phyloP scores from a whole-genome alignment of 2,797 vertebrate species.

The Amazonetta brasiliensis region DNA sequence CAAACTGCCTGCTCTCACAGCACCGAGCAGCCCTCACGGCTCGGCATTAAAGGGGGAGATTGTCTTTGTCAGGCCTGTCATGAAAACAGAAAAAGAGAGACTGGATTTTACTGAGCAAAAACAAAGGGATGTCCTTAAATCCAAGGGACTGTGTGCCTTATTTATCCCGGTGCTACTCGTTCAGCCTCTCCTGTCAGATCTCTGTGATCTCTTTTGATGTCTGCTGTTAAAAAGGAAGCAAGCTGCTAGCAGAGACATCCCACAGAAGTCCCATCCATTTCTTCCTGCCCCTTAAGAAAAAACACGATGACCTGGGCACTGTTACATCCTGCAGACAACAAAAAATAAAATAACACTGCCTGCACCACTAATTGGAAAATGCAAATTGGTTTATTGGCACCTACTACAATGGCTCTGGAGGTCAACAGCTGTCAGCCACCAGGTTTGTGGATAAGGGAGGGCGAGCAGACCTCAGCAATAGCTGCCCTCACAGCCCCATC shows the following conservation, averaged over 20 bases:
- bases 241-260: constrained; percentile 10
- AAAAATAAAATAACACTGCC: not conserved
- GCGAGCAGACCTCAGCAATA: not conserved
- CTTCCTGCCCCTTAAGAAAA: not conserved
- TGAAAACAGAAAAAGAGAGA: not conserved
- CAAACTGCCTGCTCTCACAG: not conserved
- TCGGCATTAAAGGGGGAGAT: constrained; percentile 6
- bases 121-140: constrained; percentile 20
- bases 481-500: not conserved
- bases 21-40: constrained; percentile 5
- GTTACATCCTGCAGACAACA: not conserved
- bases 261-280: not conserved
- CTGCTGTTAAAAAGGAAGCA: not conserved
- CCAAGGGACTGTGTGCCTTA: not conserved
- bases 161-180: not conserved
- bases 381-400: not conserved
- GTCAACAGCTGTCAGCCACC: not conserved
- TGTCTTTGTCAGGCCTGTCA: constrained; percentile 51
- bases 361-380: constrained; percentile 17
- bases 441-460: not conserved
- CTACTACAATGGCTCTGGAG: not conserved
- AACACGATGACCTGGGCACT: not conserved
- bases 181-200: not conserved
- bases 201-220: not conserved
- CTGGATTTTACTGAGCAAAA: constrained; percentile 5